Evolutionary conservation across 2,113 vertebrate species (phyloP).

Genomic region (Sapayoa aenigma): DNA sequence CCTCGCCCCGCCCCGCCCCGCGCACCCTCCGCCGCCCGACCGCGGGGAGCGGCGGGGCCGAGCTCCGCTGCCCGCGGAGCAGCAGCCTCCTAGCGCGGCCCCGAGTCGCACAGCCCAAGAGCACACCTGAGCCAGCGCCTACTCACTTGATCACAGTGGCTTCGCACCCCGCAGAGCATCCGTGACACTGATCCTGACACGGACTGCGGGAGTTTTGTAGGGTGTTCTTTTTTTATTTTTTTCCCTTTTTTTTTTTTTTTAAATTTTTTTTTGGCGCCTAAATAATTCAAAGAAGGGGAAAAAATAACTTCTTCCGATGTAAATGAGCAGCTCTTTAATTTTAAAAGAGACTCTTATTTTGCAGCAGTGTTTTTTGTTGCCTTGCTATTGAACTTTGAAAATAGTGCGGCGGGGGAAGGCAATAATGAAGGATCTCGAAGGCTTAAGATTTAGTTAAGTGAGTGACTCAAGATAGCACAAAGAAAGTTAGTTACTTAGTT

Average conservation of each 20-base stretch:
- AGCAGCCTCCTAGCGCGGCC: not conserved
- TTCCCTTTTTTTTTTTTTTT: too few species aligned
- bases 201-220: not conserved
- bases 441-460: slow-evolving; percentile 56
- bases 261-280: not conserved
- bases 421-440: slow-evolving; percentile 50
- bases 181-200: not conserved
- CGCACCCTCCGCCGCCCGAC: not conserved
- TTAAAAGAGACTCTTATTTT: slow-evolving; percentile 74
- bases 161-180: not conserved
- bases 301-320: not conserved
- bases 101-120: not conserved
- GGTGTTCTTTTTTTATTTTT: not conserved
- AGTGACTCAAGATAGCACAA: slow-evolving; percentile 39
- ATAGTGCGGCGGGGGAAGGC: slow-evolving; percentile 27
- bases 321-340: slow-evolving; percentile 35
- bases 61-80: not conserved
- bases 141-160: not conserved
- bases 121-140: not conserved
- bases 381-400: slow-evolving; percentile 70
- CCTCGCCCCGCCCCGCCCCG: not conserved
- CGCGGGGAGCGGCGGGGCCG: not conserved
- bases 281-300: not conserved
- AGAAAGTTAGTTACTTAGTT: slow-evolving; percentile 59
- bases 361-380: slow-evolving; percentile 50